Base-by-base conservation (phyloP, 1,140 invertebrate species). In the Sitophilus oryzae region DNA sequence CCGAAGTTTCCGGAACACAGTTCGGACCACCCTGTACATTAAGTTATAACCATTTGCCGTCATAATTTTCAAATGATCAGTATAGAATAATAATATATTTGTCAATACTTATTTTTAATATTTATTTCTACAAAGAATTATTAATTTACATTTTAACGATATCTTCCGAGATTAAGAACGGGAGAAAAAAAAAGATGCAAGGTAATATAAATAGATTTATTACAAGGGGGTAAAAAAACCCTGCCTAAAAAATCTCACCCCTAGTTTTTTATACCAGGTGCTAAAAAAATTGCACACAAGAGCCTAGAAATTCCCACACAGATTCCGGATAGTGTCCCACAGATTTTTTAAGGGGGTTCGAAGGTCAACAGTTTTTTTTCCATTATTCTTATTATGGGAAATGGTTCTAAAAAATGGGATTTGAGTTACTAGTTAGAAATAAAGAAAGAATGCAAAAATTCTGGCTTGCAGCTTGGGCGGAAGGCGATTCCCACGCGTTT, bases 401-500 rank as follows among this genome's bases (percentile, higher is more conserved):
- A 37, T 16, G 18, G n/a, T 38, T n/a, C 18, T 5, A n/a, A 6
- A 10, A 15, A 30, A 18, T 46, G 15, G n/a, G 15, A 11, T n/a
- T 4, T n/a, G 44, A 46, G n/a, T 8, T 46, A 46, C 21, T 23
- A 30, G n/a, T 20, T 11, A 38, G 36, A 46, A 30, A 35, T 14
- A 38, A 38, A 23, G 23, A 11, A 46, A 35, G 11, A 35, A 23
- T n/a, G n/a, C n/a, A 23, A 30, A 46, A 46, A 46, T 46, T 46
- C 44, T 46, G 21, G 30, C 44, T 25, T 23, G 19, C n/a, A n/a
- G n/a, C n/a, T n/a, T n/a, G n/a, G n/a, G n/a, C n/a, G n/a, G n/a
- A n/a, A n/a, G n/a, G n/a, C 18, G 30, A 46, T 56, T 56, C 54
- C 54, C 54, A 56, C 54, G 47, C 54, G 18, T 18, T 49, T 15